Conservation (phyloP, 2,113 vertebrate species). For the Oryzias curvinotus region DNA sequence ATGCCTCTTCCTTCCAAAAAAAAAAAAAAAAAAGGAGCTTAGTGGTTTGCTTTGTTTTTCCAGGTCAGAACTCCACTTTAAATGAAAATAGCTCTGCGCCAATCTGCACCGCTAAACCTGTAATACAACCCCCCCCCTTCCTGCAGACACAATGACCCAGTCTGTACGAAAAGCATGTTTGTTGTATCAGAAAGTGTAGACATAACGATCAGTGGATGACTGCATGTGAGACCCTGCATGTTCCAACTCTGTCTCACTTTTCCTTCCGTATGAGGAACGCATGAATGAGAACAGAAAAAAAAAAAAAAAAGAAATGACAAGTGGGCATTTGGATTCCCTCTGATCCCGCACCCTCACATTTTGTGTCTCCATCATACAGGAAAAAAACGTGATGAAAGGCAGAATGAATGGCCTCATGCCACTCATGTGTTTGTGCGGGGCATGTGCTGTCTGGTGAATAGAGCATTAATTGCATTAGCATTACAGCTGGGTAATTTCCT, state of each 20-base stretch:
- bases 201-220: constrained; percentile 1
- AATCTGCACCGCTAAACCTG: too few relatives aligned
- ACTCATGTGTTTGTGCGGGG: background rate
- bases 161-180: background rate
- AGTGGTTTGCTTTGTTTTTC: too few relatives aligned
- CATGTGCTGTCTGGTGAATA: constrained; percentile 50
- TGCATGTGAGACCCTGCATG: constrained; percentile 16
- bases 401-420: constrained; percentile 15
- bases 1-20: too few relatives aligned
- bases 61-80: too few relatives aligned
- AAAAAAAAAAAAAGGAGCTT: too few relatives aligned
- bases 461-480: constrained; percentile 74
- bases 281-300: constrained; percentile 10
- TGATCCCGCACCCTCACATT: constrained; percentile 35
- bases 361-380: constrained; percentile 27
- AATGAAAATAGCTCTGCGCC: too few relatives aligned
- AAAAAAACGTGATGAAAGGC: constrained; percentile 34
- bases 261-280: background rate
- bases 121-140: too few relatives aligned
- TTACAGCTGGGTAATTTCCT: constrained; percentile 64
- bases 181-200: constrained; percentile 58
- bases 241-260: constrained; percentile 26
- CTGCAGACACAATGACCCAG: background rate
- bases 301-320: constrained; percentile 14
- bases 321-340: constrained; percentile 45